Evolutionary conservation across 2,113 vertebrate genomes (phyloP).

Genomic region (Cricetomys ansorgei): DNA sequence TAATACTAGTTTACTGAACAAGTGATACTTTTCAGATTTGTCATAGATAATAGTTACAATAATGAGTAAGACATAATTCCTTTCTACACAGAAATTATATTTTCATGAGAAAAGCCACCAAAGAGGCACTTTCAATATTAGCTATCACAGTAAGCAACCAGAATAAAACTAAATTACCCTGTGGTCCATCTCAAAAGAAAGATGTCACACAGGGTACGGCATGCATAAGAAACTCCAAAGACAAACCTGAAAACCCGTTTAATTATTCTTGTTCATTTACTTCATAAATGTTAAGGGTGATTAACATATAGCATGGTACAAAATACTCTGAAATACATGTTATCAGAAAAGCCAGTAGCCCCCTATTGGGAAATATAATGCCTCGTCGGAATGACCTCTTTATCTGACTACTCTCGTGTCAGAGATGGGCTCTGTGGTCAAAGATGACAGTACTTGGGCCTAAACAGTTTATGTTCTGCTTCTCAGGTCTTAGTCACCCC

Average conservation of each 20-base stretch:
- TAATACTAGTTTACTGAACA: neutral
- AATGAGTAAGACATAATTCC: neutral
- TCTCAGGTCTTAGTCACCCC: neutral
- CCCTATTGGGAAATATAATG: neutral
- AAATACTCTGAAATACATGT: neutral
- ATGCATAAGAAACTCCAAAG: neutral
- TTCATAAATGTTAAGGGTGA: neutral
- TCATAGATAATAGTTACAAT: neutral
- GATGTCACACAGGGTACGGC: neutral
- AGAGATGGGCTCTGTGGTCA: neutral
- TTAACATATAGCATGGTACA: neutral
- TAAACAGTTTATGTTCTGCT: neutral
- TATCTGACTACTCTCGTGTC: neutral
- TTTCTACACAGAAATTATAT: neutral
- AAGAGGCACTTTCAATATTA: neutral
- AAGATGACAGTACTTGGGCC: neutral
- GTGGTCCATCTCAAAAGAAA: neutral
- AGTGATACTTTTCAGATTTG: neutral
- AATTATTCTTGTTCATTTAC: constrained; percentile 4
- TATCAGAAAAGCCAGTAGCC: neutral
- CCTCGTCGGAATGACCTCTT: neutral
- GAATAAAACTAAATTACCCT: neutral
- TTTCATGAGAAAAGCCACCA: neutral
- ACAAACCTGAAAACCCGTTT: neutral
- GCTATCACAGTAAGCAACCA: neutral